Evolutionary conservation across 2,797 vertebrate species (phyloP), one percentile per base, ranked within the genome.

Genomic region (Phoxinus dragarum): DNA sequence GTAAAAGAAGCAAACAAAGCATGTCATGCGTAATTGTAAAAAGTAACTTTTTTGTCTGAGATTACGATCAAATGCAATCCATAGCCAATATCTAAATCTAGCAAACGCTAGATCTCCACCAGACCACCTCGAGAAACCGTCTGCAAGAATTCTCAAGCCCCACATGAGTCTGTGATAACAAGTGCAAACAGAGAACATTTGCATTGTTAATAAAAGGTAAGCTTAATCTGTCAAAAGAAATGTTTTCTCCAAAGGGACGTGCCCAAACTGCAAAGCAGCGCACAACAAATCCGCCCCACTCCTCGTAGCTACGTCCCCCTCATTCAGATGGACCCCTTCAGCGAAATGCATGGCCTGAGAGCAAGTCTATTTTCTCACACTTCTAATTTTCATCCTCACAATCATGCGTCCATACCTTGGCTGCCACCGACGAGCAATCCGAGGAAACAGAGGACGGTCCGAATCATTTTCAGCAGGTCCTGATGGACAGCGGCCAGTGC

Each of bases 371-470:
- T 83, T 75, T 72, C 54, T 85, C 64, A 84, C 87, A 59, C 64
- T 81, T 85, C 71, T 75, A 67, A 64, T 64, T 76, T 47, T 40
- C 64, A 77, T 36, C 54, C 47, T 66, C 47, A 67, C 85, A 71
- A 86, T 82, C 86, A 76, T 79, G 81, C n/a, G 68, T 68, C 66
- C 90, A 84, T 97, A 99, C 98, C 98, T 97, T 98, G 96, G 90
- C 96, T 94, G 93, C 97, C 90, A 93, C 94, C 91, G 96, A 97
- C 92, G 89, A 99, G 96, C 95, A 97, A 95, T 95, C 97, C 97
- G 94, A 98, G 94, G 94, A 99, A 94, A 92, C 95, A 96, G 91
- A 97, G 87, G 92, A 96, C 91, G 94, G 95, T 92, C 93, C 96
- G 95, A 94, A 95, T 97, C 97, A 97, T 98, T 94, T 96, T 95